These are phyloP conservation scores for Pseudolycoriella hygida DNA, from an alignment of 2,888 invertebrate genomes.

Conservation along the genomic window DNA sequence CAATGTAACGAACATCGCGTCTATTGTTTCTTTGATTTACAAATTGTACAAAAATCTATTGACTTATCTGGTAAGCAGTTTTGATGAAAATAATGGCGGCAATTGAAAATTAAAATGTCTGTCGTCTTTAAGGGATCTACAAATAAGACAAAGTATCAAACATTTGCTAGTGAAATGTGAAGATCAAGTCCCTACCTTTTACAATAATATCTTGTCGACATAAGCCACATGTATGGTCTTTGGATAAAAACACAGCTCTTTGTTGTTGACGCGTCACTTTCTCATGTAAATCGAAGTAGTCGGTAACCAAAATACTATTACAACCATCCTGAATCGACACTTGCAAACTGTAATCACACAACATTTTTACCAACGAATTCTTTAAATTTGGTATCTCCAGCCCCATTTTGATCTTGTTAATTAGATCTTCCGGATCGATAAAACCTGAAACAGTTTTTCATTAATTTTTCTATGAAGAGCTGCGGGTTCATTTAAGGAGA, in stretches of 20 bases:
- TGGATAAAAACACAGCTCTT: constrained; percentile 49
- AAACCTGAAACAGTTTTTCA: constrained; percentile 32
- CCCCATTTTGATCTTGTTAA: constrained; percentile 66
- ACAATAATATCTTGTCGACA: constrained; percentile 62
- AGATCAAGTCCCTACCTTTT: constrained; percentile 36
- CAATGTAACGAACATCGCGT: too few species aligned
- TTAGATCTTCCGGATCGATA: constrained; percentile 75
- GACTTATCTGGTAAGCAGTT: constrained; percentile 47
- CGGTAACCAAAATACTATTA: constrained; percentile 73
- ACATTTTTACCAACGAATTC: constrained; percentile 82
- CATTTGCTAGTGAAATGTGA: constrained; percentile 7
- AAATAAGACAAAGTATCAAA: background rate
- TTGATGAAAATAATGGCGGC: constrained; percentile 78
- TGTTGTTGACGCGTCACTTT: constrained; percentile 62
- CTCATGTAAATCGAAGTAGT: constrained; percentile 76
- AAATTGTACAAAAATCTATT: constrained; percentile 12
- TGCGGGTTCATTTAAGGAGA: background rate
- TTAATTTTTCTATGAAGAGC: background rate
- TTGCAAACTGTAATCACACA: constrained; percentile 88
- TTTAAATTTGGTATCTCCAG: constrained; percentile 80
- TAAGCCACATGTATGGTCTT: constrained; percentile 58
- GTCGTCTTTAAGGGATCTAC: constrained; percentile 48
- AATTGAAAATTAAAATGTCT: constrained; percentile 67
- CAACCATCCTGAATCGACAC: constrained; percentile 81
- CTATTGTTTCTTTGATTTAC: constrained; percentile 11